phyloP scores from a whole-genome alignment of 2,888 invertebrate species.

The Agrenia bidenticulata region DNA sequence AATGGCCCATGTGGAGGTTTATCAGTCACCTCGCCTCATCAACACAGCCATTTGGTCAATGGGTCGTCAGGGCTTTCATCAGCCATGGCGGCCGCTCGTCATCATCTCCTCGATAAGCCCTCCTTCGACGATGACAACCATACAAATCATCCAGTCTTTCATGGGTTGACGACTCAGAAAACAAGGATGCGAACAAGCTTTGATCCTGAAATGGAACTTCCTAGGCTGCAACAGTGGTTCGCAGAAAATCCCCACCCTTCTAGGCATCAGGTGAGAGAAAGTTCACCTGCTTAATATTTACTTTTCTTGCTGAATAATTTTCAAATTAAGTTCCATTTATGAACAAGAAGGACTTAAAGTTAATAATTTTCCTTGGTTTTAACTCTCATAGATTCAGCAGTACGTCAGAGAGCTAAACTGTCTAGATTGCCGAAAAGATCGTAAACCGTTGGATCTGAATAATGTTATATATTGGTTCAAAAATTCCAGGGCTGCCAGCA shows the following conservation, averaged over 20 bases:
- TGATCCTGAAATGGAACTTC: slow-evolving; percentile 93
- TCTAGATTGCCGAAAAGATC: slow-evolving; percentile 84
- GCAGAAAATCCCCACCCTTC: slow-evolving; percentile 96
- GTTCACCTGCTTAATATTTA: too few species aligned
- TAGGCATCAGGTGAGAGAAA: slow-evolving; percentile 74
- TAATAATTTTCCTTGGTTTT: neutral
- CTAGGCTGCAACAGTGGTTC: slow-evolving; percentile 81
- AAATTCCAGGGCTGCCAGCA: slow-evolving; percentile 93
- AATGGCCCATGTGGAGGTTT: slow-evolving; percentile 1
- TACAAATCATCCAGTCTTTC: slow-evolving; percentile 51
- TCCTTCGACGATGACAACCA: slow-evolving; percentile 53
- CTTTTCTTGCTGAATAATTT: too few species aligned
- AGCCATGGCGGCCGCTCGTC: slow-evolving; percentile 29
- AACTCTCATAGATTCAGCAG: slow-evolving; percentile 70
- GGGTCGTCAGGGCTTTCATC: slow-evolving; percentile 46
- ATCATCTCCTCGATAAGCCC: slow-evolving; percentile 53
- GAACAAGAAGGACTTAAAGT: too few species aligned
- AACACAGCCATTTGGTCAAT: slow-evolving; percentile 50
- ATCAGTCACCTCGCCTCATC: slow-evolving; percentile 24
- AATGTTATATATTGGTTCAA: slow-evolving; percentile 98
- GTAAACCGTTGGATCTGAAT: slow-evolving; percentile 91
- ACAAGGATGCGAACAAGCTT: slow-evolving; percentile 95
- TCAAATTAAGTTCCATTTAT: too few species aligned
- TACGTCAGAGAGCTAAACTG: slow-evolving; percentile 92
- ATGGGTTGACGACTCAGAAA: slow-evolving; percentile 67